Base-by-base conservation (phyloP, 1,140 invertebrate species). In the Heliothis virescens region DNA sequence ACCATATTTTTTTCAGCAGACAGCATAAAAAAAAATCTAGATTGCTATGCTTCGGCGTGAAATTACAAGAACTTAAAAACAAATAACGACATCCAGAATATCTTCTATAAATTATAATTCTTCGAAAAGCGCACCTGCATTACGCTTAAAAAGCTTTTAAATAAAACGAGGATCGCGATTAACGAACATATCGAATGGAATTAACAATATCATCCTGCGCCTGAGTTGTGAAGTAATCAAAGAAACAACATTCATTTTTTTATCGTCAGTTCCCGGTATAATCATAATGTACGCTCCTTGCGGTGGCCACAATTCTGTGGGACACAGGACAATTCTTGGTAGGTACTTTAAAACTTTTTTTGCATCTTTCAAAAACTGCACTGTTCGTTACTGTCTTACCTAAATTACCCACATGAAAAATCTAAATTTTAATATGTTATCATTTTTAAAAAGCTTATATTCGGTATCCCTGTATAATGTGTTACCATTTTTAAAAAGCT, bases 191-290 rank as follows among this genome's bases (percentile, higher is more conserved):
- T 89, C 86, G 85, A 83, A 86, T 79, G 79, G 85, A 89, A 90
- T 91, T 89, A 90, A 90, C 88, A 89, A 87, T 89, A 90, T 85
- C 83, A 83, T 85, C 81, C 65, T 78, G 83, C 83, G 85, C 82
- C 65, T 85, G 83, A 86, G 84, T 88, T 85, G 86, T 82, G 83
- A 86, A 79, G 87, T 88, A 91, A 90, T 90, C 86, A 91, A 72
- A 79, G 72, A 72, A 81, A 79, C 71, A 80, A 47, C 52, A 59
- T 69, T 63, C 55, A 83, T 86, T 89, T 87, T 86, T 82, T 89
- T 50, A 63, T 29, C 12, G 15, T 86, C 71, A 67, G 21, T 75
- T 75, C 72, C 85, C 84, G 83, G 77, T 87, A 85, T 69, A 73
- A 84, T 85, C 87, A 87, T 90, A 87, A 89, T 88, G 86, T 86